phyloP scores from a whole-genome alignment of 2,113 vertebrate genomes.

The Otis tarda region DNA sequence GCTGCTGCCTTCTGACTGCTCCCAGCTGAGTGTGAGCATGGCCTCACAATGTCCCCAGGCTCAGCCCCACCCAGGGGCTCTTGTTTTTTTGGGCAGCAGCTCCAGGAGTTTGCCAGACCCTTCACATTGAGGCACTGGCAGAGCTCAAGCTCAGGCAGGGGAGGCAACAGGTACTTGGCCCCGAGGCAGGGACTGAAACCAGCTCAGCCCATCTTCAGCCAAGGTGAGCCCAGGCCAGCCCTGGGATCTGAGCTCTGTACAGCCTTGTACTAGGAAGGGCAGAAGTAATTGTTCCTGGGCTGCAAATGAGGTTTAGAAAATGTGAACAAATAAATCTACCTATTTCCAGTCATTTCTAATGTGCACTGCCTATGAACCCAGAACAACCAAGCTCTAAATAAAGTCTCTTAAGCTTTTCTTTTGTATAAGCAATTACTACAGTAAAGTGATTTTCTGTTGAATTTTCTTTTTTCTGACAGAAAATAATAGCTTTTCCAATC shows the following conservation, averaged over 20 bases:
- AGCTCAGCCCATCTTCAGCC: rapidly evolving
- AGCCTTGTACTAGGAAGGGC: background rate
- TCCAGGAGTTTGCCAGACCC: background rate
- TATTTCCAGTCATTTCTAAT: background rate
- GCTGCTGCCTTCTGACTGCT: background rate
- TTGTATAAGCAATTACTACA: background rate
- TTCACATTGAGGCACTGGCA: background rate
- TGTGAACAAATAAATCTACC: background rate
- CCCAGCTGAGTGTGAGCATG: rapidly evolving
- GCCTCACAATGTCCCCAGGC: background rate
- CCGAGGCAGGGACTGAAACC: rapidly evolving
- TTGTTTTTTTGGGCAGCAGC: no score
- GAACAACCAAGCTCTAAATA: background rate
- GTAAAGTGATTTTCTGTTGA: background rate
- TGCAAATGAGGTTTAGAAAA: background rate
- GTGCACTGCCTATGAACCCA: background rate
- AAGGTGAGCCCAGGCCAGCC: background rate
- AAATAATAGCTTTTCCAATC: background rate
- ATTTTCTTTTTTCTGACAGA: background rate
- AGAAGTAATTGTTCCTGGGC: background rate
- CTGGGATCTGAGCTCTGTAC: background rate
- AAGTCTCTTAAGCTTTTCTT: background rate
- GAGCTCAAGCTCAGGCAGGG: background rate
- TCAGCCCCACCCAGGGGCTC: background rate
- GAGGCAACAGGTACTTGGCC: background rate